These are phyloP conservation scores for Oxystoma pomonae DNA, from an alignment of 2,888 invertebrate genomes.

Conservation along the genomic window DNA sequence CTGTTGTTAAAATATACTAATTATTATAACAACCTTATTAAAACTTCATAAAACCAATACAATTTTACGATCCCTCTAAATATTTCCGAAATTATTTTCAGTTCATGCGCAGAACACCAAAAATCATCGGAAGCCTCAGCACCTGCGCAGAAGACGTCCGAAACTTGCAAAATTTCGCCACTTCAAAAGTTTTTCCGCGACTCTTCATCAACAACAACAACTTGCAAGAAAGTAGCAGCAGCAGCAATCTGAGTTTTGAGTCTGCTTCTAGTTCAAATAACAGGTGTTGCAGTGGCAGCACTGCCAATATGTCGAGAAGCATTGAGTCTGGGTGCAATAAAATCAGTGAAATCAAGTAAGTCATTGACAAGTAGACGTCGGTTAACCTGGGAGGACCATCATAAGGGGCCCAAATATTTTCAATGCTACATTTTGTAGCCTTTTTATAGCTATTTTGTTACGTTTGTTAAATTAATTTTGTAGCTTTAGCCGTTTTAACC, in stretches of 20 bases:
- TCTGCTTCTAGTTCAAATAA: conserved; percentile 46
- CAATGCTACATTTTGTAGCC: too few species aligned
- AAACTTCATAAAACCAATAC: too few species aligned
- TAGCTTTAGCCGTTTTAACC: too few species aligned
- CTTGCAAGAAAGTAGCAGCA: conserved; percentile 39
- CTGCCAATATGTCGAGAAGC: not conserved
- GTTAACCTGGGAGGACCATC: too few species aligned
- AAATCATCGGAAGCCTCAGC: conserved; percentile 60
- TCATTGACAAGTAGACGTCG: too few species aligned
- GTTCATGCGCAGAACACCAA: conserved; percentile 61
- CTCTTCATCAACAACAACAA: conserved; percentile 33
- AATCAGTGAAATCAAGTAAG: not conserved
- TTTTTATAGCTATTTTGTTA: too few species aligned
- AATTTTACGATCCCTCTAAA: too few species aligned
- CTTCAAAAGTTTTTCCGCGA: conserved; percentile 40
- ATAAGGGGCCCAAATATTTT: too few species aligned
- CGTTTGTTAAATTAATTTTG: too few species aligned
- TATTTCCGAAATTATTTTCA: conserved; percentile 19
- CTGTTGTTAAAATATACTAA: too few species aligned
- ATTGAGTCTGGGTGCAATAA: not conserved
- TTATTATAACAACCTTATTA: too few species aligned
- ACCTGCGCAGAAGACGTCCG: conserved; percentile 63
- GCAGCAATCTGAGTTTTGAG: conserved; percentile 52
- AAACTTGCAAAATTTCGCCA: conserved; percentile 54
- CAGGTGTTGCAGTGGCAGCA: conserved; percentile 30